A percentile compares a stretch with the other conserved stretches of the same genome.
Conservation (phyloP, 1,140 invertebrate species). For the Melanaphis sacchari region DNA sequence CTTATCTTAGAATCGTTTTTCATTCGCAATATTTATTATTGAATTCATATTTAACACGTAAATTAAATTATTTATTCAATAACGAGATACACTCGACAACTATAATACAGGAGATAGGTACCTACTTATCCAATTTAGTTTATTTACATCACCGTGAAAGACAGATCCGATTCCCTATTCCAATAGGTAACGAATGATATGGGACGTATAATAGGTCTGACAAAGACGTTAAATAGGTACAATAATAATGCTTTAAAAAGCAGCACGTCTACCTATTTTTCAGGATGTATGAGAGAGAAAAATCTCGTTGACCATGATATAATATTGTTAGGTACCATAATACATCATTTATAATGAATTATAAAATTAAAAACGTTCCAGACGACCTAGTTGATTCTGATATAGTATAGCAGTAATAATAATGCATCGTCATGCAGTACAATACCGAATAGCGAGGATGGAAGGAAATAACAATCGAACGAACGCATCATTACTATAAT, state of each 20-base stretch:
- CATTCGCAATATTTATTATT: neutral
- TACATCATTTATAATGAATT: too few relatives aligned
- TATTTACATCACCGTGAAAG: neutral
- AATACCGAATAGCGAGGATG: neutral
- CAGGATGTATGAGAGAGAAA: neutral
- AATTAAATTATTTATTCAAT: neutral
- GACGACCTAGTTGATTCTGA: neutral
- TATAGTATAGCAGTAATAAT: neutral
- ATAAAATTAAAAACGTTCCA: neutral
- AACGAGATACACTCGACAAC: too few relatives aligned
- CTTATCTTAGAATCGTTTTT: too few relatives aligned
- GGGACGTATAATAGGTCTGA: neutral
- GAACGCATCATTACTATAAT: neutral
- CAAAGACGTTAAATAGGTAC: neutral
- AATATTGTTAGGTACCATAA: too few relatives aligned
- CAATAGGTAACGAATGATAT: neutral
- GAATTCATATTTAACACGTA: neutral
- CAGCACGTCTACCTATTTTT: neutral
- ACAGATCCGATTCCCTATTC: neutral
- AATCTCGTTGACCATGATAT: neutral
- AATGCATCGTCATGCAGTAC: neutral
- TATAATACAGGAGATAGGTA: too few relatives aligned
- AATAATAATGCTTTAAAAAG: neutral
- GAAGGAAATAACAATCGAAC: neutral
- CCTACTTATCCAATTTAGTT: neutral